phyloP scores from a whole-genome alignment of 2,113 vertebrate species.

The Psittacula cyanocephala region DNA sequence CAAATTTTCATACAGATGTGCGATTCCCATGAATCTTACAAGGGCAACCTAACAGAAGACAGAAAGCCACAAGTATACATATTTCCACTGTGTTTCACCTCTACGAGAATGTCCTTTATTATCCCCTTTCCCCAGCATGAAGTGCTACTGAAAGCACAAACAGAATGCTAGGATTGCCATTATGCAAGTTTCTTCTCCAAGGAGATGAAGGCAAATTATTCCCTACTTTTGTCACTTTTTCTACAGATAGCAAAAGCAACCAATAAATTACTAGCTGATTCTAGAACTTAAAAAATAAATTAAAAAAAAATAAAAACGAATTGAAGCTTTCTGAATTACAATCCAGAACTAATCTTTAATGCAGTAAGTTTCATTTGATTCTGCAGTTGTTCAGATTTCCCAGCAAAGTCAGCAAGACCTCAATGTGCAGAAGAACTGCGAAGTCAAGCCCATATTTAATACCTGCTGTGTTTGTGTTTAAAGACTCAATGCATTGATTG shows the following conservation, averaged over 20 bases:
- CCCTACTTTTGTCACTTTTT: not conserved
- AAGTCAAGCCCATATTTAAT: not conserved
- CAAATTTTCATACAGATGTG: not conserved
- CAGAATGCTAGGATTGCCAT: not conserved
- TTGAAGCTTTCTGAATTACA: not conserved
- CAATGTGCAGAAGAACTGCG: not conserved
- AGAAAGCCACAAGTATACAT: not conserved
- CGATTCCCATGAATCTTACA: not conserved
- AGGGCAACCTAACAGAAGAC: not conserved
- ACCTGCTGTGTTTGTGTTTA: not conserved
- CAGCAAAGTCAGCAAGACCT: not conserved
- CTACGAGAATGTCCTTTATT: not conserved
- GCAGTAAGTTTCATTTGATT: not conserved
- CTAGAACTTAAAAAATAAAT: not conserved
- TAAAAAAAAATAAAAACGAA: not conserved
- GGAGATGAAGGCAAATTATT: not conserved
- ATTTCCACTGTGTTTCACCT: not conserved
- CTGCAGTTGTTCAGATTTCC: not conserved
- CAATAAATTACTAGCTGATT: not conserved
- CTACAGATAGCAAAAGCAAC: not conserved
- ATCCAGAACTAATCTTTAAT: not conserved
- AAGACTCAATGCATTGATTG: not conserved
- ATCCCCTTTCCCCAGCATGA: not conserved
- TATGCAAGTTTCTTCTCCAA: not conserved
- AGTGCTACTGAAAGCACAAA: not conserved